A percentile compares a stretch with the other conserved stretches of the same genome.
Evolutionary conservation across 2,888 invertebrate species (phyloP).

Genomic region (Tipula vernalis): DNA sequence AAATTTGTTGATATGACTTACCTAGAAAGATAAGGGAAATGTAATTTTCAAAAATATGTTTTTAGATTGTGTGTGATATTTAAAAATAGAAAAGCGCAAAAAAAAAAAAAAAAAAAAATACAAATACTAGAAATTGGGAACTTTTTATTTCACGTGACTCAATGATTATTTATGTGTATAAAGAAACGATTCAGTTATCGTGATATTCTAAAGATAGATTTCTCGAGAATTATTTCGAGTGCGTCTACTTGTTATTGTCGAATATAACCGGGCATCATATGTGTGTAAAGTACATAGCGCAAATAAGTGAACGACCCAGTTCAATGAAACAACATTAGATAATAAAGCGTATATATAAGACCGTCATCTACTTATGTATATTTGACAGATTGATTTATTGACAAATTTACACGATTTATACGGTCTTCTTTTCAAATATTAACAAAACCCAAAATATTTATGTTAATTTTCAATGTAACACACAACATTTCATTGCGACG

Average conservation of each 20-base stretch:
- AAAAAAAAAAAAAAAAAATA: too few species aligned
- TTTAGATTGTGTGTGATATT: neutral
- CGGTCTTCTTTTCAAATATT: neutral
- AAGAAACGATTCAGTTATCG: neutral
- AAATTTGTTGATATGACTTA: neutral
- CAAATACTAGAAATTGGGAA: neutral
- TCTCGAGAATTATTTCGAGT: neutral
- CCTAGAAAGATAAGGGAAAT: neutral
- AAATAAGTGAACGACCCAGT: neutral
- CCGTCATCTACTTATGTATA: neutral
- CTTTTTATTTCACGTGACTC: neutral
- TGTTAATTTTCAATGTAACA: neutral
- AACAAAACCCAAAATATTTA: neutral
- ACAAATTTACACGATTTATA: neutral
- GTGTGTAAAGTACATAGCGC: neutral
- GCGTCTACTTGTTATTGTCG: neutral
- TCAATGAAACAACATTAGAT: neutral
- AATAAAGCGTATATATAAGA: too few species aligned
- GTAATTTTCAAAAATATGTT: neutral
- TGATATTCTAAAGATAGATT: neutral
- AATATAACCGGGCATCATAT: neutral
- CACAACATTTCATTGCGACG: neutral
- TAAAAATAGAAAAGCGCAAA: neutral
- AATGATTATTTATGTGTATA: neutral
- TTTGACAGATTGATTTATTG: neutral